Evolutionary conservation across 1,140 invertebrate genomes (phyloP).

Genomic region (Periplaneta americana): DNA sequence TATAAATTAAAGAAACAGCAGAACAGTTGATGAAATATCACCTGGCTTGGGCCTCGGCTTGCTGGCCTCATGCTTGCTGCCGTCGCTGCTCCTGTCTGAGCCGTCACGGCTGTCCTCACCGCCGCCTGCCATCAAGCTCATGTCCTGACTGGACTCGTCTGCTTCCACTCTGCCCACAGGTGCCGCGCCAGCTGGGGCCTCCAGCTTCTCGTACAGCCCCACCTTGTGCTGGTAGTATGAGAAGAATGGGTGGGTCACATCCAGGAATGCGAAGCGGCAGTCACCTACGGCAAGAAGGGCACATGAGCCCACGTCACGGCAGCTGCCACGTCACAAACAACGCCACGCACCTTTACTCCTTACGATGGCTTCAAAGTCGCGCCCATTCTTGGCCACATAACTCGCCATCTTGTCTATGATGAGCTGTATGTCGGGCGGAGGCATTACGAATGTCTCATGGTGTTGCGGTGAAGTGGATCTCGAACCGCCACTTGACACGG

Average conservation of each 20-base stretch:
- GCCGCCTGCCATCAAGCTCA: not conserved
- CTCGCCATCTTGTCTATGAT: constrained; percentile 95
- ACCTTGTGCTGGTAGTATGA: constrained; percentile 65
- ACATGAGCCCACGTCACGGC: too few species aligned
- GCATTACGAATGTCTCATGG: constrained; percentile 27
- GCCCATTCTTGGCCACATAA: constrained; percentile 91
- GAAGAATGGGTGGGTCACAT: constrained; percentile 65
- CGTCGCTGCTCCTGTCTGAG: not conserved
- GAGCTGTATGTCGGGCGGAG: constrained; percentile 73
- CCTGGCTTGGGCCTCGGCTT: not conserved
- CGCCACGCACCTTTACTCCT: constrained; percentile 64
- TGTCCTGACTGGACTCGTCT: not conserved
- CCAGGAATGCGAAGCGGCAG: constrained; percentile 74
- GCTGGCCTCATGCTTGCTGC: not conserved
- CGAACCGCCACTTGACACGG: not conserved
- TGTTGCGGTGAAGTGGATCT: not conserved
- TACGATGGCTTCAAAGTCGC: constrained; percentile 85
- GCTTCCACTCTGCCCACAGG: not conserved
- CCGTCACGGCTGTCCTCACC: not conserved
- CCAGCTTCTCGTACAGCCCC: constrained; percentile 25
- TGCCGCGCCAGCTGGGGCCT: not conserved
- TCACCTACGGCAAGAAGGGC: too few species aligned
- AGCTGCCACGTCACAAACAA: too few species aligned
- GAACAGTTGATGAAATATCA: not conserved
- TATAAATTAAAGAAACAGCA: not conserved